A percentile compares a stretch with the other conserved stretches of the same genome.
These are phyloP conservation scores for Philotrypesis tridentata DNA, from an alignment of 1,140 invertebrate genomes.

Conservation along the genomic window DNA sequence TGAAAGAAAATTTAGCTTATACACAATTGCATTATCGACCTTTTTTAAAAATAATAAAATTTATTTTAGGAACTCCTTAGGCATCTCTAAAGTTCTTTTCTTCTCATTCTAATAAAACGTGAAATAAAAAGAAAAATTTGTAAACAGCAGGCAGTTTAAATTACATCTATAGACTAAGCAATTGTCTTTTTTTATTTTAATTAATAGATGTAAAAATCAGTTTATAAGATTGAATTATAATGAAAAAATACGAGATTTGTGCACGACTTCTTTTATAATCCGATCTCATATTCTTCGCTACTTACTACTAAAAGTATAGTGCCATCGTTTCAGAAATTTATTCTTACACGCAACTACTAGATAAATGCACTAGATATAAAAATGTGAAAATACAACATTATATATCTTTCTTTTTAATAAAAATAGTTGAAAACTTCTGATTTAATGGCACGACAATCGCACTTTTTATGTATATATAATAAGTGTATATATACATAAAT, in stretches of 20 bases:
- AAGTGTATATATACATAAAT: not conserved
- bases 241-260: constrained; percentile 36
- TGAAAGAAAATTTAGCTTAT: not conserved
- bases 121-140: constrained; percentile 5
- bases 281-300: constrained; percentile 40
- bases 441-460: constrained; percentile 31
- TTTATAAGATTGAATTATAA: constrained; percentile 31
- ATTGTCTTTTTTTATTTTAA: not conserved
- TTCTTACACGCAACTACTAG: not conserved
- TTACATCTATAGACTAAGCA: not conserved
- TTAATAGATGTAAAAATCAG: constrained; percentile 30
- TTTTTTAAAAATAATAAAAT: not conserved
- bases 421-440: not conserved
- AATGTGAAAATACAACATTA: not conserved
- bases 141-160: constrained; percentile 28
- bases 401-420: not conserved
- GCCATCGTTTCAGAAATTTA: constrained; percentile 11
- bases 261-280: not conserved
- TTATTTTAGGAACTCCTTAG: not conserved
- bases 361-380: constrained; percentile 2
- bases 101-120: constrained; percentile 1
- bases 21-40: not conserved
- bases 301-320: constrained; percentile 28
- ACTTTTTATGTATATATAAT: not conserved
- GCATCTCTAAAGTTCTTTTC: not conserved